Percentiles rank a stretch among this genome's conserved stretches.
Evolutionary conservation across 64 coral and sea anemone genomes (phyloP).

Genomic region (Stylophora pistillata): DNA sequence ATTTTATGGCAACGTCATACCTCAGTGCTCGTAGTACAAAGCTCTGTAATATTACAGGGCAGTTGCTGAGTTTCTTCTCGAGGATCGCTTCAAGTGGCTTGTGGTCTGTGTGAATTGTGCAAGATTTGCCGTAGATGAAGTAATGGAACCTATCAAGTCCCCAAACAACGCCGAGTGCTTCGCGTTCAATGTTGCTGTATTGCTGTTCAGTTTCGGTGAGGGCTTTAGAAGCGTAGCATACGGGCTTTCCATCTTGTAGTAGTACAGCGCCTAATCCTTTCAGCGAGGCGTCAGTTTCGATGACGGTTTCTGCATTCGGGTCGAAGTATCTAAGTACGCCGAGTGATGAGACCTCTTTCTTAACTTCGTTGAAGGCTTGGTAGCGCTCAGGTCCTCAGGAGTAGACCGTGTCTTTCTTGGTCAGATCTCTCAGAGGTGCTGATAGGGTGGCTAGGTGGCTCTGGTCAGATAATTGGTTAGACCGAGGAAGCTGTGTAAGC

Average conservation of each 20-base stretch:
- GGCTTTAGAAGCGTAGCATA: constrained; percentile 22
- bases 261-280: too few relatives aligned
- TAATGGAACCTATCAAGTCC: constrained; percentile 46
- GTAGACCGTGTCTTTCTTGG: constrained; percentile 23
- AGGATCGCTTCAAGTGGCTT: too few relatives aligned
- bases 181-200: constrained; percentile 44
- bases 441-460: neutral
- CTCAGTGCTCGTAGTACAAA: constrained; percentile 58
- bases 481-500: constrained; percentile 30
- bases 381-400: constrained; percentile 16
- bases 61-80: too few relatives aligned
- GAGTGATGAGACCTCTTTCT: constrained; percentile 22
- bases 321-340: constrained; percentile 44
- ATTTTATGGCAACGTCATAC: constrained; percentile 54
- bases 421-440: neutral
- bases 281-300: too few relatives aligned
- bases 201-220: constrained; percentile 34
- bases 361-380: constrained; percentile 18
- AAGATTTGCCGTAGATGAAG: constrained; percentile 44
- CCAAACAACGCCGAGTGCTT: constrained; percentile 31
- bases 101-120: constrained; percentile 46
- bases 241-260: constrained; percentile 13
- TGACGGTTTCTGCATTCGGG: constrained; percentile 26
- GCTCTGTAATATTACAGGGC: constrained; percentile 33
- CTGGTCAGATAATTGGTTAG: constrained; percentile 56